Evolutionary conservation across 2,797 vertebrate genomes (phyloP).

Genomic region (Parambassis ranga): DNA sequence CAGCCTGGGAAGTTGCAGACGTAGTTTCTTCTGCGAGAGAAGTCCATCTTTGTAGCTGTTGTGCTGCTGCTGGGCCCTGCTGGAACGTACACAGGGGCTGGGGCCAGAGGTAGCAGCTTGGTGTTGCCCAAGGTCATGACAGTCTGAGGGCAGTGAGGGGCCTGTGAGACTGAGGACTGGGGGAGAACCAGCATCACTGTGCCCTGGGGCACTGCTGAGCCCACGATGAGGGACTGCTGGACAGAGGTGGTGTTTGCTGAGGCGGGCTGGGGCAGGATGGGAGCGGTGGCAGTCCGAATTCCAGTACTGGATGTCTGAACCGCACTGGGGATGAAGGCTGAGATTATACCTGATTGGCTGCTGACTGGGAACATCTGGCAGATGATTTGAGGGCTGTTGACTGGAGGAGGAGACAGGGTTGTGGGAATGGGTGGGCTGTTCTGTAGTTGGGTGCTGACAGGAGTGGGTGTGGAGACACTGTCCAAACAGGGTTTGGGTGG

Average conservation of each 20-base stretch:
- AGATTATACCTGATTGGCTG: conserved; percentile 85
- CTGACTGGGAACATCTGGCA: conserved; percentile 95
- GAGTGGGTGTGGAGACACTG: conserved; percentile 37
- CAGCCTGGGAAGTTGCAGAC: conserved; percentile 92
- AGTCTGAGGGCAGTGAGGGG: conserved; percentile 79
- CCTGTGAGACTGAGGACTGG: conserved; percentile 80
- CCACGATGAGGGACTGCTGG: conserved; percentile 87
- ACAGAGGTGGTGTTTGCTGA: conserved; percentile 49
- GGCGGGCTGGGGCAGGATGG: conserved; percentile 81
- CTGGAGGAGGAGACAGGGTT: conserved; percentile 73
- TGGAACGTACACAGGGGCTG: conserved; percentile 90
- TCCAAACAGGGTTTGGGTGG: conserved; percentile 51
- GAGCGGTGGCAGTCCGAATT: conserved; percentile 74
- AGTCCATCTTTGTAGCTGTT: conserved; percentile 85
- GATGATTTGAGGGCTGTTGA: conserved; percentile 86
- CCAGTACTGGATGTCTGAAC: conserved; percentile 70
- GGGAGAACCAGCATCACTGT: conserved; percentile 95
- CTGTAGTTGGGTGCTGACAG: conserved; percentile 35
- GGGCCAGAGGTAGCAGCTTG: conserved; percentile 93
- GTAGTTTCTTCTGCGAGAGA: conserved; percentile 94
- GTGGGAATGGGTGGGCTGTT: conserved; percentile 51
- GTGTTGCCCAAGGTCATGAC: conserved; percentile 89
- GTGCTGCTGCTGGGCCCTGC: conserved; percentile 79
- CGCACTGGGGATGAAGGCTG: conserved; percentile 86
- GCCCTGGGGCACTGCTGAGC: conserved; percentile 88